Evolutionary conservation across 1,140 invertebrate species (phyloP).

Genomic region (Lepidurus arcticus): DNA sequence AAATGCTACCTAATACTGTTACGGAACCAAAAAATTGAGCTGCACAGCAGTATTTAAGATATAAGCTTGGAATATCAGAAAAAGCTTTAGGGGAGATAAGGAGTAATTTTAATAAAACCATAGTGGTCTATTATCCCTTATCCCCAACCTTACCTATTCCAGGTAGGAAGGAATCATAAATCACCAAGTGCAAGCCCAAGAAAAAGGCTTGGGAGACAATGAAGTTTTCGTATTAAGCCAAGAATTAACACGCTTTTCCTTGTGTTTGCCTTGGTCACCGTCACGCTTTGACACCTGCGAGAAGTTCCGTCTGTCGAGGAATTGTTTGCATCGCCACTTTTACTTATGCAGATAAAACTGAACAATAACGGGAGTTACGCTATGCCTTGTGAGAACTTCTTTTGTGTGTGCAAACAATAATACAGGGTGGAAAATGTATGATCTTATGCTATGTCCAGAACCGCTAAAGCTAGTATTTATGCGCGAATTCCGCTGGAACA

Average conservation of each 20-base stretch:
- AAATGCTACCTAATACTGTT: not conserved
- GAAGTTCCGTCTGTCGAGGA: not conserved
- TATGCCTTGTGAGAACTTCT: not conserved
- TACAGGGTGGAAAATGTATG: not conserved
- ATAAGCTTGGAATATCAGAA: not conserved
- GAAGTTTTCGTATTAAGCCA: constrained; percentile 5
- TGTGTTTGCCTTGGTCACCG: constrained; percentile 17
- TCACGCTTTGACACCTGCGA: constrained; percentile 6
- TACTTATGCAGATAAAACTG: constrained; percentile 8
- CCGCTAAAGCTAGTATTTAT: not conserved
- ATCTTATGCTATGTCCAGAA: not conserved
- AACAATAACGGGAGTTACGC: constrained; percentile 14
- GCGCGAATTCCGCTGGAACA: not conserved
- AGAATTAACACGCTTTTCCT: constrained; percentile 15
- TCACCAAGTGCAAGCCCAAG: not conserved
- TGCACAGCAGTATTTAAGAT: not conserved
- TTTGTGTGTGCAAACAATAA: not conserved
- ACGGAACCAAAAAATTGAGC: not conserved
- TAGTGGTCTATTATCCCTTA: constrained; percentile 15
- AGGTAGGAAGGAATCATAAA: constrained; percentile 16
- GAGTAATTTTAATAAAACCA: constrained; percentile 13
- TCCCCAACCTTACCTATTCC: not conserved
- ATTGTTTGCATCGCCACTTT: constrained; percentile 12
- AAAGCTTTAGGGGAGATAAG: not conserved
- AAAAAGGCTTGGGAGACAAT: not conserved